Evolutionary conservation across 1,140 invertebrate genomes (phyloP).

Genomic region (Aethina tumida): DNA sequence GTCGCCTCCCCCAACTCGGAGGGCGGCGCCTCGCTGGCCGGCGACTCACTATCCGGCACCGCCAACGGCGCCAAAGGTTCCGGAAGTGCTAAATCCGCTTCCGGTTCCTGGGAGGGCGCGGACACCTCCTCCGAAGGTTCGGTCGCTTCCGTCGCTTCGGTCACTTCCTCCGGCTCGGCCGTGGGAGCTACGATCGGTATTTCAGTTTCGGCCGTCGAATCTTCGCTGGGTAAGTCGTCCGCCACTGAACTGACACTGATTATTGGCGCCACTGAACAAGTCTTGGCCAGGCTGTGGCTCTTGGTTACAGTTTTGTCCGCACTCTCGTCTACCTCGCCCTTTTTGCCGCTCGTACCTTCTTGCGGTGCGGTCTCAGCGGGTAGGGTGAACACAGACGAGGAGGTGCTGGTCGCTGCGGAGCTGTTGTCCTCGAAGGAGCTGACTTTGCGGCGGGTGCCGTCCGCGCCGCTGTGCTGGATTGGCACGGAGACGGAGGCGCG

Average conservation of each 20-base stretch:
- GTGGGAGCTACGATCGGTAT: too few species aligned
- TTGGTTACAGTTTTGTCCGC: constrained; percentile 31
- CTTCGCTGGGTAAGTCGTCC: constrained; percentile 43
- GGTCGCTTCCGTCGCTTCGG: constrained; percentile 30
- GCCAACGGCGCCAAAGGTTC: constrained; percentile 46
- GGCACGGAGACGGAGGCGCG: constrained; percentile 38
- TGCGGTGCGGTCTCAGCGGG: constrained; percentile 31
- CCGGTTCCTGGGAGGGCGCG: too few species aligned
- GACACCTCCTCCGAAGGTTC: too few species aligned
- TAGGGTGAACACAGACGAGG: constrained; percentile 30
- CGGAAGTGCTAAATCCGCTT: constrained; percentile 5
- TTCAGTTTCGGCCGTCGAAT: too few species aligned
- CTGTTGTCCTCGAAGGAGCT: constrained; percentile 37
- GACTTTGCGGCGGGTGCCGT: constrained; percentile 32
- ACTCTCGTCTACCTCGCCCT: too few species aligned
- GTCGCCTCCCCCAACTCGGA: constrained; percentile 15
- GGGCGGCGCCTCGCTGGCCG: constrained; percentile 38
- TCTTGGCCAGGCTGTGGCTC: constrained; percentile 32
- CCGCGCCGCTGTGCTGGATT: constrained; percentile 27
- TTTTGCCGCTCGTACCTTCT: constrained; percentile 13
- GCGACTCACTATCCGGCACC: constrained; percentile 51
- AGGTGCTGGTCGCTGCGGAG: constrained; percentile 28
- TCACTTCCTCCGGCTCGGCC: constrained; percentile 9
- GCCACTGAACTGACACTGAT: constrained; percentile 62
- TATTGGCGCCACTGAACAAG: constrained; percentile 44